Conservation (phyloP, 2,113 vertebrate species). For the Ictalurus furcatus region DNA sequence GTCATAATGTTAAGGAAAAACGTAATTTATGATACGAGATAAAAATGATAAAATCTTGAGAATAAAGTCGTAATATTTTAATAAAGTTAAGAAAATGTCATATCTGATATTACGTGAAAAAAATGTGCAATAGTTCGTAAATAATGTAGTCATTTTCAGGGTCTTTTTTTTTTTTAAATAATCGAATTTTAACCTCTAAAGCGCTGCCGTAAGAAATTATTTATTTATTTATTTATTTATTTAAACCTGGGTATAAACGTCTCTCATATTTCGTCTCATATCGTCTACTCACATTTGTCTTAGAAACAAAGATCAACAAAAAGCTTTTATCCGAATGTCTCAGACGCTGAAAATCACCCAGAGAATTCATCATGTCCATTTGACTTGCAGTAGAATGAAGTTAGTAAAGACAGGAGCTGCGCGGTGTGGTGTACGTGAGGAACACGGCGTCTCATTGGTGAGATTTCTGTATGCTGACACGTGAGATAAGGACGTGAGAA, state of each 20-base stretch:
- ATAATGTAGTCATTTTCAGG: not conserved
- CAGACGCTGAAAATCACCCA: not conserved
- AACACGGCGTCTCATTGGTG: not conserved
- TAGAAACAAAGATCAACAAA: no score
- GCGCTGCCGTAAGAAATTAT: not conserved
- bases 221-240: no score
- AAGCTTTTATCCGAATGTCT: no score
- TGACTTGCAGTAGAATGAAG: no score
- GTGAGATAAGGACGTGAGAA: not conserved
- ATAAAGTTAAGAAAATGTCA: no score
- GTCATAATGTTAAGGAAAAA: no score
- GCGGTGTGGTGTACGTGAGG: not conserved
- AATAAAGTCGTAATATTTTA: no score
- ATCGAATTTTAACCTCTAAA: not conserved
- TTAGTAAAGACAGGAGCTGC: not conserved
- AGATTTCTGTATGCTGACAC: not conserved
- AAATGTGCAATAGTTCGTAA: not conserved
- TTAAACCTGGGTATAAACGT: not conserved
- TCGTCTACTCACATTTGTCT: not conserved
- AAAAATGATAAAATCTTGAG: no score
- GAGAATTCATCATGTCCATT: no score
- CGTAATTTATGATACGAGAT: no score
- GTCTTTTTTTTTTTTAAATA: not conserved
- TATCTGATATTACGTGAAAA: no score
- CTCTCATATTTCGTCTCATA: no score